A percentile compares a stretch with the other conserved stretches of the same genome.
phyloP scores from a whole-genome alignment of 2,888 invertebrate species.

The Lasioglossum calceatum region DNA sequence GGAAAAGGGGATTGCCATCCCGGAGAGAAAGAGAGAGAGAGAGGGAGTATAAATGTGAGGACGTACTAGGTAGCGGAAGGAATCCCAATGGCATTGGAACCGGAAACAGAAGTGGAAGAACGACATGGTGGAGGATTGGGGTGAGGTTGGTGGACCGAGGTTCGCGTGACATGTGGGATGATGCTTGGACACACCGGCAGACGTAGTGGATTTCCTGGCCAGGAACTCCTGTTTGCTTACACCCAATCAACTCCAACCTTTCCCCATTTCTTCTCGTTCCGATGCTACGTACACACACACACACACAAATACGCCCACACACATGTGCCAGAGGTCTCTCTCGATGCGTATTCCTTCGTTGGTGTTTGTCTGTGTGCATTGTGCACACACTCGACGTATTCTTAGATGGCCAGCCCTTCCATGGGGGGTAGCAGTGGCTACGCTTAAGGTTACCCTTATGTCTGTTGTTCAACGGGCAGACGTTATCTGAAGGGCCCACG shows the following conservation, averaged over 20 bases:
- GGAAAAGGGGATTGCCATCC: slow-evolving; percentile 36
- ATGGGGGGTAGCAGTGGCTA: not conserved
- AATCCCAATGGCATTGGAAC: slow-evolving; percentile 65
- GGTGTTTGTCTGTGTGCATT: slow-evolving; percentile 13
- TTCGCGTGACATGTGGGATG: slow-evolving; percentile 66
- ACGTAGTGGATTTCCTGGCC: slow-evolving; percentile 67
- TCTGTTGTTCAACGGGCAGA: not conserved
- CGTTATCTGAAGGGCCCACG: slow-evolving; percentile 42
- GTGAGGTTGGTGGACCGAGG: slow-evolving; percentile 32
- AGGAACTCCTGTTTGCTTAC: slow-evolving; percentile 72
- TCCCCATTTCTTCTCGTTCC: slow-evolving; percentile 48
- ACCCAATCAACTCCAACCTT: slow-evolving; percentile 74
- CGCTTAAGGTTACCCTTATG: slow-evolving; percentile 28
- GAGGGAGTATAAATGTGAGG: slow-evolving; percentile 56
- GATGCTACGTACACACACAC: slow-evolving; percentile 13
- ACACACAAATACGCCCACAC: not conserved
- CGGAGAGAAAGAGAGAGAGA: slow-evolving; percentile 29
- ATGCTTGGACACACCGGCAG: slow-evolving; percentile 65
- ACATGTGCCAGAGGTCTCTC: not conserved
- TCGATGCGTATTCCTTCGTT: not conserved
- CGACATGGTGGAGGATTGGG: slow-evolving; percentile 42
- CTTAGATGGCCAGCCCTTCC: slow-evolving; percentile 27
- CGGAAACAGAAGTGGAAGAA: slow-evolving; percentile 63
- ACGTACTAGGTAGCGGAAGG: slow-evolving; percentile 60
- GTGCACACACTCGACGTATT: slow-evolving; percentile 22